phyloP scores from a whole-genome alignment of 2,113 vertebrate genomes.

The Clarias batrachus region DNA sequence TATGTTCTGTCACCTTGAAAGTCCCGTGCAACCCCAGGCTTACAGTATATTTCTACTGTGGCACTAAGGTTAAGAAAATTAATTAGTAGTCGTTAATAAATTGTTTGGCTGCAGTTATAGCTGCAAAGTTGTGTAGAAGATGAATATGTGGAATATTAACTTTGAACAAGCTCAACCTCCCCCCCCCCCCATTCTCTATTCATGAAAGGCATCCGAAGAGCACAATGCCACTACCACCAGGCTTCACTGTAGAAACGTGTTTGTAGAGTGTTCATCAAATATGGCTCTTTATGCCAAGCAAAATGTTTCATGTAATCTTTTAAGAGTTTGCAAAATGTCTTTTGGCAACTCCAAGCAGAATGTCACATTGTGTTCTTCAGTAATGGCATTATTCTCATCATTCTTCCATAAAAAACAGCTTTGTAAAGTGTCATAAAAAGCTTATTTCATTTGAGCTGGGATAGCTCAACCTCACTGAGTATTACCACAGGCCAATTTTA shows the following conservation, averaged over 20 bases:
- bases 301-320: background rate
- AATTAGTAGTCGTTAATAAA: background rate
- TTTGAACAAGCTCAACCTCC: background rate
- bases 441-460: background rate
- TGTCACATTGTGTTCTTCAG: background rate
- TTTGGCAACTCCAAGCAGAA: background rate
- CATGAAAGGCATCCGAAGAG: background rate
- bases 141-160: background rate
- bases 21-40: no score
- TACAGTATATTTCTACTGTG: background rate
- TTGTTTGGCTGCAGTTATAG: background rate
- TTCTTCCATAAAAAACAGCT: background rate
- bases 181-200: background rate
- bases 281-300: background rate
- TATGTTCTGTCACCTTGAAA: background rate
- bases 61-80: background rate
- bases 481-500: background rate
- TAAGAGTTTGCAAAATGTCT: background rate
- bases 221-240: background rate
- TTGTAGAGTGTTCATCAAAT: background rate
- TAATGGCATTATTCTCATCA: background rate
- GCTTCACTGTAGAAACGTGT: background rate
- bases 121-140: background rate
- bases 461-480: background rate
- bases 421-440: background rate